Conservation (phyloP, 2,888 invertebrate species). For the Anthophora plumipes region DNA sequence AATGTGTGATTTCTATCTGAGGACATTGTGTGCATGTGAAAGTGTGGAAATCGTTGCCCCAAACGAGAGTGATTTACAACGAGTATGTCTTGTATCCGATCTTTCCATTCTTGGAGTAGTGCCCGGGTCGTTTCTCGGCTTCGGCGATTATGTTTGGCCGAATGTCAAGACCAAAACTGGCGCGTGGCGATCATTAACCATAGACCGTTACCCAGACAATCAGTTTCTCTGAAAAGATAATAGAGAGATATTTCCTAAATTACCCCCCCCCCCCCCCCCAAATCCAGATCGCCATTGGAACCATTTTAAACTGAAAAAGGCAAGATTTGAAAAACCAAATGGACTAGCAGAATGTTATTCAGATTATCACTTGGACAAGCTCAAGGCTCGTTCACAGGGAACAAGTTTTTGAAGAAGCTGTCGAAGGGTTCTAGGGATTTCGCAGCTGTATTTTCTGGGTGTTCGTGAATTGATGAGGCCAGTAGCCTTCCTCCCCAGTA, state of each 20-base stretch:
- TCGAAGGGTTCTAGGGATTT: too few relatives aligned
- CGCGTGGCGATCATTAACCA: slow-evolving; percentile 24
- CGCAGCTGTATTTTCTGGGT: not conserved
- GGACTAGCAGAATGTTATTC: not conserved
- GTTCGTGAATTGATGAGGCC: slow-evolving; percentile 8
- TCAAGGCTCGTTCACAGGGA: not conserved
- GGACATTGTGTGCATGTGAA: not conserved
- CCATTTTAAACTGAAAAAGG: not conserved
- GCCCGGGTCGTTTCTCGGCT: slow-evolving; percentile 30
- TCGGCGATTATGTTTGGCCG: slow-evolving; percentile 43
- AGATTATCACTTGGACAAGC: not conserved
- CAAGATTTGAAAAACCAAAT: not conserved
- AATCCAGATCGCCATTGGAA: not conserved
- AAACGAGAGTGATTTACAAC: slow-evolving; percentile 5
- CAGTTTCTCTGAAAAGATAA: too few relatives aligned
- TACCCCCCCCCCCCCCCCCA: too few relatives aligned
- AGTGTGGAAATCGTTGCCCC: not conserved
- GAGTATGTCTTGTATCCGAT: slow-evolving; percentile 13
- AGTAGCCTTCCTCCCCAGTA: not conserved
- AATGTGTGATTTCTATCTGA: too few relatives aligned
- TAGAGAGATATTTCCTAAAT: not conserved
- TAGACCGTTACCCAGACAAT: not conserved
- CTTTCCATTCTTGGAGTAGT: slow-evolving; percentile 49
- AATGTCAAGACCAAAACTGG: slow-evolving; percentile 56
- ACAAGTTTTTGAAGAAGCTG: too few relatives aligned